Conservation (phyloP, 2,797 vertebrate genomes). For the Acanthopagrus latus region DNA sequence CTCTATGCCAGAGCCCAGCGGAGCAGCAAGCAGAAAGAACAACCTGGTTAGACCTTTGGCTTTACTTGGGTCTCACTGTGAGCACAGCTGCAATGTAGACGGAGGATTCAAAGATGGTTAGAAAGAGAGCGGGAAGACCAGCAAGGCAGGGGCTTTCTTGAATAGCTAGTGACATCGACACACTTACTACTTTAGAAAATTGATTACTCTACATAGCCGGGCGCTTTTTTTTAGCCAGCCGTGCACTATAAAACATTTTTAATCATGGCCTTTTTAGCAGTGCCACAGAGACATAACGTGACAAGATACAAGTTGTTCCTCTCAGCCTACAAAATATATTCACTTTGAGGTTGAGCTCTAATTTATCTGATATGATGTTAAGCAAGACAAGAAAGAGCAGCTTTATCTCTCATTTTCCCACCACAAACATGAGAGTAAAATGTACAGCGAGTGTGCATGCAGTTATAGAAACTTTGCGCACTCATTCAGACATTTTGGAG, state of each 20-base stretch:
- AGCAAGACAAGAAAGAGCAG: not conserved
- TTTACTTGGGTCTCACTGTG: not conserved
- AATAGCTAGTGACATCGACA: not conserved
- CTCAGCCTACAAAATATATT: not conserved
- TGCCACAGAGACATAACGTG: not conserved
- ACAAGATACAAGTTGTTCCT: not conserved
- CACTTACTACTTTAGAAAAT: not conserved
- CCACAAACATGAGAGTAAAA: not conserved
- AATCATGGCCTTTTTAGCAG: conserved; percentile 1
- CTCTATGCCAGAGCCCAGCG: conserved; percentile 94
- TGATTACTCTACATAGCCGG: not conserved
- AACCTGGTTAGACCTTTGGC: conserved; percentile 82
- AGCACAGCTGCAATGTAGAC: conserved; percentile 5
- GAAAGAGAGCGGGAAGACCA: not conserved
- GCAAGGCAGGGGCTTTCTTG: not conserved
- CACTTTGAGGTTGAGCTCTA: not conserved
- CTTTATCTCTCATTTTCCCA: not conserved
- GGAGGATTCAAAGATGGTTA: not conserved
- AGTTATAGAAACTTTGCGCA: no score
- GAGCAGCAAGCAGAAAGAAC: conserved; percentile 90
- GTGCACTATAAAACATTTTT: conserved; percentile 5
- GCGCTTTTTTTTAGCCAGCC: not conserved
- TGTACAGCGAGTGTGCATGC: no score
- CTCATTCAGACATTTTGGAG: no score
- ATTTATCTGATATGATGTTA: not conserved